These are phyloP conservation scores for Chloroclystis v-ata DNA, from an alignment of 2,888 invertebrate species.

Conservation along the genomic window DNA sequence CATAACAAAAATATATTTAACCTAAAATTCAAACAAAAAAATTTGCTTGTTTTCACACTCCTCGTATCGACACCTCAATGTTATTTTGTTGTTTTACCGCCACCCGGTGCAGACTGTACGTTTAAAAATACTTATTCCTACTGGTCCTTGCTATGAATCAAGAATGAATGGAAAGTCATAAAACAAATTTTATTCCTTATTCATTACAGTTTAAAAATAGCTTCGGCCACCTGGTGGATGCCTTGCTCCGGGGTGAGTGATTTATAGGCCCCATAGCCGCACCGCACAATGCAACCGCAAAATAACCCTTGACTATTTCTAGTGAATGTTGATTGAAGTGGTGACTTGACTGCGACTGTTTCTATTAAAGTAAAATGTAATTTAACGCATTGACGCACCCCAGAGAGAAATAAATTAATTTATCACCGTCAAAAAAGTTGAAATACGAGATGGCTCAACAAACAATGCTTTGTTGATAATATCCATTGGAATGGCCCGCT, in stretches of 20 bases:
- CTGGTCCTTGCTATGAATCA: constrained; percentile 51
- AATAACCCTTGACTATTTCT: constrained; percentile 69
- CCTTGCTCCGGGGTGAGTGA: constrained; percentile 55
- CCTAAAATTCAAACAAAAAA: constrained; percentile 13
- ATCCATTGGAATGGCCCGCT: constrained; percentile 18
- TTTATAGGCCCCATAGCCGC: constrained; percentile 56
- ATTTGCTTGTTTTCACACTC: constrained; percentile 23
- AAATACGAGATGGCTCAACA: constrained; percentile 30
- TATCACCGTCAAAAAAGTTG: constrained; percentile 33
- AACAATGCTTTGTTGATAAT: constrained; percentile 36
- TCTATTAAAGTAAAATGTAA: constrained; percentile 29
- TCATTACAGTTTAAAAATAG: constrained; percentile 67
- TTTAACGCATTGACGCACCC: constrained; percentile 39
- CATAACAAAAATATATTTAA: constrained; percentile 24
- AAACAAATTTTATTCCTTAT: constrained; percentile 60
- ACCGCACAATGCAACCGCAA: constrained; percentile 66
- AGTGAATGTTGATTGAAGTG: constrained; percentile 51
- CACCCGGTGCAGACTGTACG: constrained; percentile 18
- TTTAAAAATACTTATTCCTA: constrained; percentile 29
- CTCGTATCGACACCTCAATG: not conserved
- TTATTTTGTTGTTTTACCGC: constrained; percentile 13
- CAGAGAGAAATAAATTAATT: constrained; percentile 48
- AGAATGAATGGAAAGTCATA: constrained; percentile 60
- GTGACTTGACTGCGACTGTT: constrained; percentile 25
- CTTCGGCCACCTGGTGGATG: constrained; percentile 67